phyloP scores from a whole-genome alignment of 1,140 invertebrate species.

The Whitmania pigra region DNA sequence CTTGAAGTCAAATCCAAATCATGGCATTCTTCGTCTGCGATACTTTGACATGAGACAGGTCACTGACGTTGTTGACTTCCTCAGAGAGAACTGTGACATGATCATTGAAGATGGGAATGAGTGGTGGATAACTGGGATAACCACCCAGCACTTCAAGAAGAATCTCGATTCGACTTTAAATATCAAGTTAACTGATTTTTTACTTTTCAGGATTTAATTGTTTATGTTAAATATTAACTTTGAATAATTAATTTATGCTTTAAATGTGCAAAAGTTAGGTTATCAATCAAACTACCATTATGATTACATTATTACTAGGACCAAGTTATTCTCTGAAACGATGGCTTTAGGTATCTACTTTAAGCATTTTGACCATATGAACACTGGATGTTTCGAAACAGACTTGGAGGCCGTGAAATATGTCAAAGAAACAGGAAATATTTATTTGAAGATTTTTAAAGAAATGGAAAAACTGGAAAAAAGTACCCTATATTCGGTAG shows the following conservation, averaged over 20 bases:
- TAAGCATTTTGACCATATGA: neutral
- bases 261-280: too few species aligned
- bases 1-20: neutral
- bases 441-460: neutral
- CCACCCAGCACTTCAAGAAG: neutral
- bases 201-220: too few species aligned
- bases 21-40: neutral
- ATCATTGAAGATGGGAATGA: too few species aligned
- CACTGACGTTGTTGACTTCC: neutral
- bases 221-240: too few species aligned
- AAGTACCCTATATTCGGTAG: too few species aligned
- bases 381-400: neutral
- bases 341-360: neutral
- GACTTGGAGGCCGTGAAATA: neutral
- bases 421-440: neutral
- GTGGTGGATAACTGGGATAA: constrained; percentile 3
- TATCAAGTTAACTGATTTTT: neutral
- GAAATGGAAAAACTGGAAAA: too few species aligned
- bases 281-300: too few species aligned
- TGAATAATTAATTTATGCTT: too few species aligned
- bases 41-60: neutral
- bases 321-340: neutral
- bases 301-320: neutral
- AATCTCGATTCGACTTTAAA: neutral
- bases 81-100: constrained; percentile 6